Base-by-base conservation (phyloP, 2,888 invertebrate species). In the Pseudoips prasinana region DNA sequence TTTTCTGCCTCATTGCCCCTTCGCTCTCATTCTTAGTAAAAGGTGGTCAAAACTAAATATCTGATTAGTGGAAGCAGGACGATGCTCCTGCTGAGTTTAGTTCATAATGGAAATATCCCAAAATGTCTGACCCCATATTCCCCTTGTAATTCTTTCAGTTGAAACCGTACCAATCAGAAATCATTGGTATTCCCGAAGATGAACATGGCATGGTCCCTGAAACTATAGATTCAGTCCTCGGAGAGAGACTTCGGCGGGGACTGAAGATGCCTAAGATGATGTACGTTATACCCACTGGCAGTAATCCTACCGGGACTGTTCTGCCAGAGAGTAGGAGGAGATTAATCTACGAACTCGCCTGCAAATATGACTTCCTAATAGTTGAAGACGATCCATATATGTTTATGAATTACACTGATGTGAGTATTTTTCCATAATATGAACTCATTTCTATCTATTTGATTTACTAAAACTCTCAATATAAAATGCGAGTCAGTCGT, bases 381-480 rank as follows among this genome's bases (percentile, higher is more conserved):
- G 60, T 96, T 4, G 96, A 96, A 67, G 96, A 96, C 60, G 95
- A 95, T 73, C 94, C 96, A 0, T 96, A 95, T 62, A 94, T 92
- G 77, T 95, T 93, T 65, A 79, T 96, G 62, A 93, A 94, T 68
- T 96, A 93, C 71, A 79, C 90, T 47, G 90, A 91, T 39, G 92
- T 92, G 43, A 80, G 81, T 64, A 24, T 2, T 25, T 2, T 1
- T 14, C 8, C 18, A 18, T n/a, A n/a, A n/a, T n/a, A n/a, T n/a
- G n/a, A n/a, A n/a, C n/a, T n/a, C n/a, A n/a, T n/a, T n/a, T n/a
- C n/a, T n/a, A n/a, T n/a, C n/a, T n/a, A n/a, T n/a, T n/a, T n/a
- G n/a, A n/a, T n/a, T n/a, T n/a, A n/a, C n/a, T n/a, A n/a, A n/a
- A n/a, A n/a, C n/a, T n/a, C n/a, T n/a, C n/a, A n/a, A n/a, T n/a